Evolutionary conservation across 1,140 invertebrate species (phyloP), one percentile per base, ranked within the genome.

Genomic region (Alviniconcha marisindica): DNA sequence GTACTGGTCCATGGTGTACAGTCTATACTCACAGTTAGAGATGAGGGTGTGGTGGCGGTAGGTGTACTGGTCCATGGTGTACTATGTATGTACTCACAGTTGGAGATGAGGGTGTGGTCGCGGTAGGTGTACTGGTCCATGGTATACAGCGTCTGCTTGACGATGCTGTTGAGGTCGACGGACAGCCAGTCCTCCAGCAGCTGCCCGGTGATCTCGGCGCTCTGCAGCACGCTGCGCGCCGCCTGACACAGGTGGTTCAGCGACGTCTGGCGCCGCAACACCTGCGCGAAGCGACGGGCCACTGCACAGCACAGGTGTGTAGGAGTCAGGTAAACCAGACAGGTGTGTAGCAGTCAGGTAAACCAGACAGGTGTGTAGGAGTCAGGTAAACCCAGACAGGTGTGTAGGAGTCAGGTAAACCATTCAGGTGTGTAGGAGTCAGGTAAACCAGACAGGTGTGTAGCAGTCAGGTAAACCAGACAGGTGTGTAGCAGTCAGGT

Each of bases 71-170:
- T 93, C 93, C 87, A 92, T 91, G 7, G 91, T 94, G 80, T 94
- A 93, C 5, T 94, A 2, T 51, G 28, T 24, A n/a, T 10, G 21
- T 2, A 89, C 92, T 91, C 87, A 94, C 93, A 87, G 82, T 90
- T 93, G 18, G 89, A 86, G 28, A 94, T 92, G 36, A 91, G 87
- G 24, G 92, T 84, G 78, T 92, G 88, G 77, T 92, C 90, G 28
- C 83, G 91, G 54, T 92, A 90, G 54, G 74, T 91, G 87, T 91
- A 91, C n/a, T 88, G 86, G 77, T 93, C 93, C 87, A 92, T 91
- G 10, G 92, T 94, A 79, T 94, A 93, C 2, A 94, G 87, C 0
- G 92, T 94, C 89, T 94, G 94, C 87, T 93, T 90, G 51, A 91
- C 88, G 71, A 94, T 93, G 38, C 91, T 90, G 69, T 92, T 91